These are phyloP conservation scores for Tachina grossa DNA, from an alignment of 2,888 invertebrate species.

Conservation along the genomic window DNA sequence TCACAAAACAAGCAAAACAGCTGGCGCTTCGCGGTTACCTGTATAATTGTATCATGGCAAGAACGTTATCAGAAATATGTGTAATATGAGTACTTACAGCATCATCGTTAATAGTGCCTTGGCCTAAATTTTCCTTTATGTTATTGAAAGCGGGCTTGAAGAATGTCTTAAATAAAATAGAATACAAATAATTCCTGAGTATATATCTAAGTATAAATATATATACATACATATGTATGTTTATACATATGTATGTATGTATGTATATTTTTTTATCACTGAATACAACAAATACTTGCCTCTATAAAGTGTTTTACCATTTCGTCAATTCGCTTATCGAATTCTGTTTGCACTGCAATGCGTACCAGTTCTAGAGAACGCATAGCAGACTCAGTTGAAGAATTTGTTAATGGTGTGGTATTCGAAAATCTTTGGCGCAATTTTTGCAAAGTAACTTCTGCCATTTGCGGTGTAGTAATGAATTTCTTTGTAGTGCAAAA, in stretches of 20 bases:
- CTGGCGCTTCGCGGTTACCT: too few relatives aligned
- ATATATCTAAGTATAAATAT: background rate
- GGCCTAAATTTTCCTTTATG: constrained; percentile 85
- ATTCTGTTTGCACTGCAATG: constrained; percentile 85
- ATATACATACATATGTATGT: background rate
- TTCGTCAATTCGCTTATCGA: constrained; percentile 85
- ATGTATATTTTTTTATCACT: background rate
- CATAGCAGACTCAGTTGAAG: constrained; percentile 80
- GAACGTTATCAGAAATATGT: too few relatives aligned
- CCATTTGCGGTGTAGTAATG: constrained; percentile 81
- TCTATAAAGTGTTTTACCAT: constrained; percentile 86
- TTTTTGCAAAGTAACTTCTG: constrained; percentile 79
- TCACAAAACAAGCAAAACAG: too few relatives aligned
- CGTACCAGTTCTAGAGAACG: constrained; percentile 85
- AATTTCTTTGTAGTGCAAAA: constrained; percentile 75
- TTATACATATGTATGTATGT: background rate
- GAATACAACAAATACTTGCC: constrained; percentile 78
- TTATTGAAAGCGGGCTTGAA: constrained; percentile 86
- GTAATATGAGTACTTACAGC: constrained; percentile 79
- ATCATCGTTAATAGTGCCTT: constrained; percentile 85
- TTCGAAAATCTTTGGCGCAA: constrained; percentile 80
- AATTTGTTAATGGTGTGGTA: constrained; percentile 74
- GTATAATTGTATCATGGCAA: too few relatives aligned
- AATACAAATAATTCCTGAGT: too few relatives aligned
- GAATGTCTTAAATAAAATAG: constrained; percentile 83